Percentiles rank a stretch among this genome's conserved stretches.
These are phyloP conservation scores for Cistogaster globosa DNA, from an alignment of 2,888 invertebrate species.

Conservation along the genomic window DNA sequence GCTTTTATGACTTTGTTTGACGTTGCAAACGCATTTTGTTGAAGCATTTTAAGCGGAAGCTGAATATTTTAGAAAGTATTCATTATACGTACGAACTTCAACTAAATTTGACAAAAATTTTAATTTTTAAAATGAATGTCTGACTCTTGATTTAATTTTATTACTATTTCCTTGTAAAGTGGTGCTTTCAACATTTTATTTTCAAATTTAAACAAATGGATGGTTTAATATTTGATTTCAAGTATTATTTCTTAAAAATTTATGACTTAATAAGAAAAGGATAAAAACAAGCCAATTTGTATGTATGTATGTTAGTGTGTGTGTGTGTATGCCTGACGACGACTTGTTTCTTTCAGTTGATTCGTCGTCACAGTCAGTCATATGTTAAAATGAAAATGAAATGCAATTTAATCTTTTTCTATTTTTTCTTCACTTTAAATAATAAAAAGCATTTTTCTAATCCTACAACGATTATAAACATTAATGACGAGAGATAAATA, in stretches of 20 bases:
- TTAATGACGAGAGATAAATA: too few species aligned
- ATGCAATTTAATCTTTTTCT: neutral
- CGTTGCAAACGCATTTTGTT: constrained; percentile 48
- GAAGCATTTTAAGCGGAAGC: constrained; percentile 59
- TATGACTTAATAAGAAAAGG: constrained; percentile 34
- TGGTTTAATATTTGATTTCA: constrained; percentile 29
- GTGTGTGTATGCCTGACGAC: constrained; percentile 10
- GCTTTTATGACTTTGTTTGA: constrained; percentile 43
- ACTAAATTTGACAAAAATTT: constrained; percentile 32
- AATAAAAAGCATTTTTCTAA: too few species aligned
- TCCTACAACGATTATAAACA: too few species aligned
- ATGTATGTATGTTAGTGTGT: constrained; percentile 9
- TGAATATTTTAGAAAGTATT: constrained; percentile 68
- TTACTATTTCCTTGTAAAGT: constrained; percentile 62
- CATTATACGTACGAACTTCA: constrained; percentile 22
- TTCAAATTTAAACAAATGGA: constrained; percentile 37
- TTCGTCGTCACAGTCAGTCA: neutral
- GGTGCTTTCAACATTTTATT: constrained; percentile 26
- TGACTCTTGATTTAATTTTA: constrained; percentile 53
- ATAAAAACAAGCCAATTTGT: neutral
- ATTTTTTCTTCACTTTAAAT: too few species aligned
- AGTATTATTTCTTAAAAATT: constrained; percentile 22
- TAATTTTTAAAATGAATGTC: constrained; percentile 13
- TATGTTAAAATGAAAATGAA: constrained; percentile 27
- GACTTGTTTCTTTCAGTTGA: constrained; percentile 21